These are phyloP conservation scores for Drosophila siamana DNA, from an alignment of 2,888 invertebrate genomes.

Conservation along the genomic window DNA sequence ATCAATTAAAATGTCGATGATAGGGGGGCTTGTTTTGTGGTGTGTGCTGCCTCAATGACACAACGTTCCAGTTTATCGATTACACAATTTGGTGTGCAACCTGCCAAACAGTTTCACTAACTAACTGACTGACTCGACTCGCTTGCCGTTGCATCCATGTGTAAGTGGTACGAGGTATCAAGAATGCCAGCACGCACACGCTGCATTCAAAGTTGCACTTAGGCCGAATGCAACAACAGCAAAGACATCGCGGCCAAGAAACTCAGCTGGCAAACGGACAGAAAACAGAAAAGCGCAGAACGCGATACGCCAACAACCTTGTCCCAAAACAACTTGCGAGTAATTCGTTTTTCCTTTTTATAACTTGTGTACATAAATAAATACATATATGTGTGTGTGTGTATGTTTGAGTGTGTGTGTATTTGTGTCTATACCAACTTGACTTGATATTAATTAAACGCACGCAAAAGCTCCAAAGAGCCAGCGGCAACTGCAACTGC, in stretches of 20 bases:
- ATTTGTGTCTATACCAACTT: constrained; percentile 38
- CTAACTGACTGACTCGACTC: constrained; percentile 23
- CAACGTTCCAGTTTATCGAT: constrained; percentile 61
- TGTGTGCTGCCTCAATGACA: constrained; percentile 45
- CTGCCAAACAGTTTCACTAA: constrained; percentile 57
- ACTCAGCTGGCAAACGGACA: constrained; percentile 22
- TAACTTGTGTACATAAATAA: constrained; percentile 48
- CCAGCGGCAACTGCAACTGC: constrained; percentile 47
- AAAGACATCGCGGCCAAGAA: constrained; percentile 20
- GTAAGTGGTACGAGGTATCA: constrained; percentile 52
- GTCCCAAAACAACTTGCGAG: constrained; percentile 76
- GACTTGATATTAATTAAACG: constrained; percentile 73
- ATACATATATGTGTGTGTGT: constrained; percentile 11
- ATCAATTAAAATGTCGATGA: constrained; percentile 3
- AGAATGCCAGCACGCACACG: constrained; percentile 62
- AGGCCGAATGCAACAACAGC: constrained; percentile 37
- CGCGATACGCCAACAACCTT: constrained; percentile 70
- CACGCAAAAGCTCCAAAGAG: constrained; percentile 67
- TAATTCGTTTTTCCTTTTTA: constrained; percentile 67
- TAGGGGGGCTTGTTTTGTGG: neutral
- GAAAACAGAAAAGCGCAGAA: constrained; percentile 41
- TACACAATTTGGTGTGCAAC: constrained; percentile 55
- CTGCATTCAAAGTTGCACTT: constrained; percentile 56
- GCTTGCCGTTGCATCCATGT: constrained; percentile 45
- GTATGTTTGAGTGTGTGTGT: neutral